These are phyloP conservation scores for Nibea coibor DNA, from an alignment of 2,113 vertebrate genomes.

Conservation along the genomic window DNA sequence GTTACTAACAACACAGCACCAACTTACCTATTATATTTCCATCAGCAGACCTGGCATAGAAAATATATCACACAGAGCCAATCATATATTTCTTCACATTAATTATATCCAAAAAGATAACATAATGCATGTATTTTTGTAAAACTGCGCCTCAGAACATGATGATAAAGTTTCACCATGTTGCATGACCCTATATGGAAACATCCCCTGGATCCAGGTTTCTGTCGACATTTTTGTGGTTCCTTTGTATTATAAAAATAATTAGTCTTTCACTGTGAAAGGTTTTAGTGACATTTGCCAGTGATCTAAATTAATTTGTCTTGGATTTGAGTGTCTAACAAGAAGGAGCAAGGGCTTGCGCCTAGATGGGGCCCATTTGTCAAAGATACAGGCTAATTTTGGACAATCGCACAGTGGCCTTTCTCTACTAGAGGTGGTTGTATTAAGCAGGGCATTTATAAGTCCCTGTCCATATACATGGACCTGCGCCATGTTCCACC, in stretches of 20 bases:
- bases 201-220: constrained; percentile 72
- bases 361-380: constrained; percentile 51
- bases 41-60: constrained; percentile 64
- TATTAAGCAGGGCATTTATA: constrained; percentile 57
- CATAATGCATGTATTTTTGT: constrained; percentile 83
- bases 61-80: constrained; percentile 68
- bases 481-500: constrained; percentile 62
- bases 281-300: constrained; percentile 66
- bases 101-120: constrained; percentile 74
- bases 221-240: constrained; percentile 69
- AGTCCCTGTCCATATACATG: constrained; percentile 56
- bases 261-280: constrained; percentile 70
- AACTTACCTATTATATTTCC: constrained; percentile 64
- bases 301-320: constrained; percentile 61
- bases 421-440: constrained; percentile 77
- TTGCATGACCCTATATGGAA: constrained; percentile 79
- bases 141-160: constrained; percentile 74
- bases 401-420: constrained; percentile 87
- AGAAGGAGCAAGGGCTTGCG: constrained; percentile 70
- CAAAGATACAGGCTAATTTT: constrained; percentile 69
- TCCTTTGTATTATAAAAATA: constrained; percentile 64
- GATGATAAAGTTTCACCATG: constrained; percentile 71
- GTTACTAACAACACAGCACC: constrained; percentile 62
- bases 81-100: constrained; percentile 75
- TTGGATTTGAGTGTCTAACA: constrained; percentile 62